Evolutionary conservation across 2,797 vertebrate genomes (phyloP), one percentile per base, ranked within the genome.

Genomic region (Lutjanus campechanus): DNA sequence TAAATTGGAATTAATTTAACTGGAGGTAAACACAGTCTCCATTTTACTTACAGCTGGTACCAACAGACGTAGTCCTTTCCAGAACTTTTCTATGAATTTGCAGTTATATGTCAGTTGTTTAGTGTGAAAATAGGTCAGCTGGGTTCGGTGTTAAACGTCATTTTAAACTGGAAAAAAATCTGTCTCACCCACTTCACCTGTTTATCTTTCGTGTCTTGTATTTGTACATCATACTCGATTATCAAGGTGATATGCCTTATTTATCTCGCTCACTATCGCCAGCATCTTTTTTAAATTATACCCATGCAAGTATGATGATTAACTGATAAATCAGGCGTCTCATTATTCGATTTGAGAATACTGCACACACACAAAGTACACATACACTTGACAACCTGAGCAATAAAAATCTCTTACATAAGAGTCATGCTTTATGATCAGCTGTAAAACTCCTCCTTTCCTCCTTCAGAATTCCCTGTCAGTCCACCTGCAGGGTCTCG

Each of bases 391-490:
- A 47, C 11, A 70, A 17, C 7, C n/a, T 1, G 5, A 46, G 73
- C 69, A 25, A 76, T 89, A 82, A 88, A 91, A 62, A 74, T 16
- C 47, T 29, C 40, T 92, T 85, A 68, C 22, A 25, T 78, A 84
- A 89, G 22, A 63, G 46, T 60, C 36, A 22, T 29, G 10, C 40
- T 91, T 92, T 89, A 89, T 85, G 79, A 43, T 25, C 11, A 2
- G 68, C 64, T 69, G 69, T 91, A 85, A 91, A 93, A 51, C n/a
- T 75, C 36, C 69, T 1, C 59, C 72, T 79, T 16, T 12, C 66
- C 64, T n/a, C n/a, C n/a, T n/a, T n/a, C n/a, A 69, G 15, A 64
- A 60, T 67, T 22, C 9, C 4, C 5, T 0, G 0, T 55, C 62
- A 50, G 3, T 58, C 29, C 46, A 75, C 8, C 1, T 25, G 22